Conservation (phyloP, 2,797 vertebrate species). For the Anguilla anguilla region DNA sequence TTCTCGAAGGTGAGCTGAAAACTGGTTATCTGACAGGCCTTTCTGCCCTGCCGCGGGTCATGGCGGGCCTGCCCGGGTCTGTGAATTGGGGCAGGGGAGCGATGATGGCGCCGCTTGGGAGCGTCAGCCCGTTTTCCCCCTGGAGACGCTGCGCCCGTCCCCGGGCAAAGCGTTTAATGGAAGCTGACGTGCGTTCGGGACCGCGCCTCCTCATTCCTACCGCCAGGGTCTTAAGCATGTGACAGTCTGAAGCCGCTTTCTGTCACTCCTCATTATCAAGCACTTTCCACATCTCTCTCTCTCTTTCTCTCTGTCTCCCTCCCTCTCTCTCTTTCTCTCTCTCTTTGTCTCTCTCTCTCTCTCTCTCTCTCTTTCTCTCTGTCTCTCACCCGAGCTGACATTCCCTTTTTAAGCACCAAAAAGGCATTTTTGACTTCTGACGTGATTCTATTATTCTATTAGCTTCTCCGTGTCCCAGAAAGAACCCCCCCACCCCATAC, state of each 20-base stretch:
- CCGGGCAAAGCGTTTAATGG: conserved; percentile 58
- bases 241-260: conserved; percentile 65
- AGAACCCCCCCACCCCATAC: conserved; percentile 3
- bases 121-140: conserved; percentile 47
- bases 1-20: no score
- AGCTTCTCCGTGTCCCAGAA: neutral
- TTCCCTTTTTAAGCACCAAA: neutral
- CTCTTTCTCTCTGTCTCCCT: neutral
- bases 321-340: no score
- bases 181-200: conserved; percentile 62
- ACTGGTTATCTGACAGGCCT: neutral
- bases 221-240: conserved; percentile 66
- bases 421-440: neutral
- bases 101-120: conserved; percentile 50
- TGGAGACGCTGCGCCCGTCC: conserved; percentile 64
- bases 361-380: no score
- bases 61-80: conserved; percentile 41
- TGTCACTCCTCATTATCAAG: conserved; percentile 64
- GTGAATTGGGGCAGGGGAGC: conserved; percentile 45
- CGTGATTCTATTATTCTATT: neutral
- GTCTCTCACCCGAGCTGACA: neutral
- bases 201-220: conserved; percentile 52
- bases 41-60: neutral
- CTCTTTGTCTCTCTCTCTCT: no score
- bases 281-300: neutral